Base-by-base conservation (phyloP, 2,113 vertebrate species). In the Pterocles orientalis region DNA sequence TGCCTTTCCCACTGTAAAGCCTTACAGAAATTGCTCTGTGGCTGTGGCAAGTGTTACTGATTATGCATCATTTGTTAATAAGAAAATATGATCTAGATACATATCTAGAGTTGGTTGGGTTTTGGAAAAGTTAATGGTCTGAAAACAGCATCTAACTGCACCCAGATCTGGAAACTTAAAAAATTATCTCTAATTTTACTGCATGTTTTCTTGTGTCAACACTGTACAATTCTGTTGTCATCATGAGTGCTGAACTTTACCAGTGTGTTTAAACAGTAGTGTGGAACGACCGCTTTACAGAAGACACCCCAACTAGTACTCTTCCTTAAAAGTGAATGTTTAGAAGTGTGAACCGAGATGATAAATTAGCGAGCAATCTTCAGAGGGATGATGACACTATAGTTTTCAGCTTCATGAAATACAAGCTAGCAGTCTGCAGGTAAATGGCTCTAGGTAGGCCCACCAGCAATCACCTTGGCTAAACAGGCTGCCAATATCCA, bases 401-500 rank as follows among this genome's bases (percentile, higher is more conserved):
- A 56, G 14, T 36, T 87, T 61, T 12, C 60, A 82, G n/a, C 82
- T 71, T 79, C 43, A 12, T 54, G 77, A 29, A 28, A 29, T 58
- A 17, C 34, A 53, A 95, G 34, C 29, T n/a, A 48, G 61, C 71
- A 91, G 76, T 78, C 80, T 78, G 36, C 86, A 88, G 88, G 78
- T 65, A 61, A 76, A 57, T 66, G 11, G 41, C 79, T 91, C 88
- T 41, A 60, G 71, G 80, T 6, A 76, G 41, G 41, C 17, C 51
- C 41, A 66, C 41, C 56, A 51, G 84, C 81, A 72, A 56, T 89
- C 92, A 94, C 75, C 80, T 41, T 68, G 54, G 29, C 86, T 93
- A 90, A 95, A 41, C 94, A 83, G 71, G 45, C 20, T 95, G 90
- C 83, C 80, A 81, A 91, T 96, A 88, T 33, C 73, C 79, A 82